phyloP scores from a whole-genome alignment of 2,888 invertebrate species.

The Argyresthia goedartella region DNA sequence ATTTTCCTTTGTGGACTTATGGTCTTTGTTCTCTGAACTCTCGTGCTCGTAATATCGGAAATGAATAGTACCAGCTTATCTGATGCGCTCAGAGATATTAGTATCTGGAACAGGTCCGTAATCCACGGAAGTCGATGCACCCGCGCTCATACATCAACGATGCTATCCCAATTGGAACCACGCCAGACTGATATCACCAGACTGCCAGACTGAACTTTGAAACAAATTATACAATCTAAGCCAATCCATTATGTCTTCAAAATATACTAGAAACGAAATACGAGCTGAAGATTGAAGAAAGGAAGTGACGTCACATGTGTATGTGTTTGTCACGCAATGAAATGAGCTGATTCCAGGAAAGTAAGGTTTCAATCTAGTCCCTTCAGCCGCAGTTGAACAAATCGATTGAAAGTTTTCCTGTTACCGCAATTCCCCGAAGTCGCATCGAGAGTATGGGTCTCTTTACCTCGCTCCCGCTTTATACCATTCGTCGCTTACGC shows the following conservation, averaged over 20 bases:
- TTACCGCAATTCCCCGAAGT: conserved; percentile 18
- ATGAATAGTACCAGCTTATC: too few species aligned
- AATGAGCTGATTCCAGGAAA: not conserved
- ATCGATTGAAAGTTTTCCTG: conserved; percentile 50
- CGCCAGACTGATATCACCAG: conserved; percentile 39
- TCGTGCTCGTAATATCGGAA: too few species aligned
- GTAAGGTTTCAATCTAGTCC: not conserved
- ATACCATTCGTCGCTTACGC: too few species aligned
- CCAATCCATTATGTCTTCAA: conserved; percentile 2
- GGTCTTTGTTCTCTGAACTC: too few species aligned
- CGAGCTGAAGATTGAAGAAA: too few species aligned
- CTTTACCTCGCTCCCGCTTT: too few species aligned
- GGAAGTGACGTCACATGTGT: too few species aligned
- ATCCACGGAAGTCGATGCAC: conserved; percentile 29
- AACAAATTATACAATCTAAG: not conserved
- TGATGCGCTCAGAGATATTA: too few species aligned
- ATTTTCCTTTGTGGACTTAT: not conserved
- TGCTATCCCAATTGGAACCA: conserved; percentile 36
- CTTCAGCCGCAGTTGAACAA: conserved; percentile 16
- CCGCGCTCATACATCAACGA: conserved; percentile 37
- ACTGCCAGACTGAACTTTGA: conserved; percentile 26
- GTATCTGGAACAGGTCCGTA: conserved; percentile 18
- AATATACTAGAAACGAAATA: not conserved
- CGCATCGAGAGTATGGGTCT: not conserved
- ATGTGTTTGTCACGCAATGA: not conserved